Conservation (phyloP, 2,113 vertebrate genomes). For the Amblyornis subalaris region DNA sequence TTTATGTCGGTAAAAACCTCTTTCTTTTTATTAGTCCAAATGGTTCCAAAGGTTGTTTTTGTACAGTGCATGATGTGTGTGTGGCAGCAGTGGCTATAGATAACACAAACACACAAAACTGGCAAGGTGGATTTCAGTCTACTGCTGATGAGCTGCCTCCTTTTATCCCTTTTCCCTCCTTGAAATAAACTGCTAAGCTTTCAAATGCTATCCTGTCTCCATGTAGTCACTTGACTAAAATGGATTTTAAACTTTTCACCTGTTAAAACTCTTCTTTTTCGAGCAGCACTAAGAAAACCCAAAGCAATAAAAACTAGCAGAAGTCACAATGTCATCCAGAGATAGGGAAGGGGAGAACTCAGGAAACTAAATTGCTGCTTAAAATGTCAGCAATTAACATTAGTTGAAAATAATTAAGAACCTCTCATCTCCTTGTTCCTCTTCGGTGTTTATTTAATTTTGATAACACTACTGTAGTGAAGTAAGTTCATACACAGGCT, state of each 20-base stretch:
- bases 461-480: neutral
- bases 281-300: neutral
- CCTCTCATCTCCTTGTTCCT: neutral
- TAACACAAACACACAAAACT: neutral
- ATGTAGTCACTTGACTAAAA: conserved; percentile 23
- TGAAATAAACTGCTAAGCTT: conserved; percentile 21
- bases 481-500: neutral
- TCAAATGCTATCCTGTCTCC: neutral
- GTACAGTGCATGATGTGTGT: neutral
- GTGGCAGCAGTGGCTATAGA: neutral
- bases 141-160: neutral
- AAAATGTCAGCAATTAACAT: conserved; percentile 53
- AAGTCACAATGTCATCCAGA: neutral
- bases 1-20: neutral
- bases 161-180: neutral
- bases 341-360: neutral
- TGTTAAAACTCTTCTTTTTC: conserved; percentile 19
- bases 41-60: neutral
- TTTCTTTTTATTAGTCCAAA: conserved; percentile 1
- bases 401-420: conserved; percentile 37
- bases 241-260: conserved; percentile 2
- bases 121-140: neutral
- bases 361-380: neutral
- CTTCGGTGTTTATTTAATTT: conserved; percentile 20
- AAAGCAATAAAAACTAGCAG: conserved; percentile 1